Evolutionary conservation across 1,140 invertebrate species (phyloP), one percentile per base, ranked within the genome.

Genomic region (Ceratosolen fusciceps): DNA sequence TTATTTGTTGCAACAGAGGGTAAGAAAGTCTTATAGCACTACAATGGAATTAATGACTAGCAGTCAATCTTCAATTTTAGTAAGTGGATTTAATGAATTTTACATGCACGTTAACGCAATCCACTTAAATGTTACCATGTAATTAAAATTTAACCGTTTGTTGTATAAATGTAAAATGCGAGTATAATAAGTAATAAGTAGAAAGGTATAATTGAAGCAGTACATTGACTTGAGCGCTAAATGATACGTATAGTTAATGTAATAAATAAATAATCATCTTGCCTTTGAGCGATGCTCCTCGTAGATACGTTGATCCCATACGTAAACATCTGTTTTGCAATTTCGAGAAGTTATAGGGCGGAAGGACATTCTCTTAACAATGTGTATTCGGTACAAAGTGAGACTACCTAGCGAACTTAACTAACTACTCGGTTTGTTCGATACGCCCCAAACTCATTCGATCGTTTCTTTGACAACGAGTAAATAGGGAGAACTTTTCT

Each of bases 231-330:
- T 43, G 39, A 43, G 39, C 39, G 12, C 39, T 43, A 43, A 43
- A 7, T 43, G 12, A 43, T 43, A 43, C 12, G 39, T 37, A 37
- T 8, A 21, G 5, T 19, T 0, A 65, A 31, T 37, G n/a, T 21
- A 65, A 37, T 37, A n/a, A 21, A 37, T 19, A 0, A 9, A 37
- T 19, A n/a, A 62, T 31, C 7, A 1, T 70, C 82, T 85, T 24
- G 88, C 87, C 72, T 84, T 85, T 8, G 54, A 74, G 14, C 85
- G 87, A 79, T 88, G 87, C 47, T 81, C 81, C 37, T 88, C 83
- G 58, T 86, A 88, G 4, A 82, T 83, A 54, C 76, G 70, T 34
- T 43, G 75, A 47, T 80, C 82, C 82, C 83, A 84, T 4, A 29
- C 62, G 10, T 77, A 80, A 19, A 29, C 72, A 0, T 73, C 76